Base-by-base conservation (phyloP, 2,113 vertebrate genomes). In the Catharus minimus region DNA sequence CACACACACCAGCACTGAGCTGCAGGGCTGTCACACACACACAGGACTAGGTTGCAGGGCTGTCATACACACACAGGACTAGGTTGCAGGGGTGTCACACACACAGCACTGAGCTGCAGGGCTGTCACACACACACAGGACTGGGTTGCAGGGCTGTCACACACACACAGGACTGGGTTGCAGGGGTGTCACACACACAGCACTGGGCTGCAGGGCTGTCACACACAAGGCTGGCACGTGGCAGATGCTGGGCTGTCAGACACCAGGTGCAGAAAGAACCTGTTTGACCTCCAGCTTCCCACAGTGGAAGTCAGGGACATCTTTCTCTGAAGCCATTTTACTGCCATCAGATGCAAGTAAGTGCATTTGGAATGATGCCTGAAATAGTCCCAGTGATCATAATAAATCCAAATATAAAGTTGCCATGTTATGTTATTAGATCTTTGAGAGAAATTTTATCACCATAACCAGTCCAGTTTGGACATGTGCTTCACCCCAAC, bases 401-500 rank as follows among this genome's bases (percentile, higher is more conserved):
- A 16, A 33, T 30, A 79, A 68, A 79, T 38, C 22, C 41, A 66
- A 64, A 23, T 5, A 39, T 68, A 66, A 82, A 88, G 38, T 39
- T 80, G 46, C 36, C 0, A 0, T 9, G 28, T 43, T 53, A 26
- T 1, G 0, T 27, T 74, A 47, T 2, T 0, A 75, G 18, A 36
- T 47, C 18, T 61, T 62, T 8, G 12, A 64, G 23, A 68, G 56
- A 47, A 44, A 8, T 15, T 24, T 47, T 61, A 82, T 61, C 20
- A n/a, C 18, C 4, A 0, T 30, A 8, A 55, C 33, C 30, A n/a
- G 33, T 23, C 56, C 61, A 28, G 8, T 43, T 65, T 20, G n/a
- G 46, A 53, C 4, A 4, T 2, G 1, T 27, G 26, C 24, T 69
- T 85, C 28, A 75, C 57, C 19, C 18, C 74, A 88, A 38, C 64